Percentiles rank a stretch among this genome's conserved stretches.
phyloP scores from a whole-genome alignment of 1,140 invertebrate genomes.

The Zaprionus lachaisei region DNA sequence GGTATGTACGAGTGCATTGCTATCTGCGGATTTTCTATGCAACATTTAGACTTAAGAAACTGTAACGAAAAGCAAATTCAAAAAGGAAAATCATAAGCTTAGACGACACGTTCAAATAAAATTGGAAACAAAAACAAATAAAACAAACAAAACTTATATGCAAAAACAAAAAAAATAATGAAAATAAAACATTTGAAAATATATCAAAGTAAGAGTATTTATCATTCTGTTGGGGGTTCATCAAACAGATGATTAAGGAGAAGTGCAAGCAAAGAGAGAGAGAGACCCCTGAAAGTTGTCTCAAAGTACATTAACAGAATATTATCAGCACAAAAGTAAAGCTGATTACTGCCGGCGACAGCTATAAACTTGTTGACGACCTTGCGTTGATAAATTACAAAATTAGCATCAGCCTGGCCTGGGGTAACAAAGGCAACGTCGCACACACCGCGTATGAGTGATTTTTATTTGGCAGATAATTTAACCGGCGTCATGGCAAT shows the following conservation, averaged over 20 bases:
- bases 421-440: constrained; percentile 45
- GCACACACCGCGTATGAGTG: constrained; percentile 69
- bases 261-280: not conserved
- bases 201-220: not conserved
- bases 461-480: constrained; percentile 80
- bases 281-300: not conserved
- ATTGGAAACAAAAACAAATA: constrained; percentile 55
- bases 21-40: constrained; percentile 49
- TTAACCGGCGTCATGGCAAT: constrained; percentile 77
- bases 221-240: constrained; percentile 22
- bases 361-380: constrained; percentile 69
- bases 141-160: constrained; percentile 35
- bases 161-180: constrained; percentile 36
- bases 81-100: constrained; percentile 49
- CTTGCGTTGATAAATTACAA: constrained; percentile 66
- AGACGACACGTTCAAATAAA: constrained; percentile 64
- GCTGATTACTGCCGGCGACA: constrained; percentile 75
- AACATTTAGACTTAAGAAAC: constrained; percentile 43
- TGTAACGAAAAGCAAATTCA: constrained; percentile 44
- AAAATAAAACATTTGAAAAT: constrained; percentile 60
- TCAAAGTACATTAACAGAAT: constrained; percentile 67
- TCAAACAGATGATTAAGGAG: not conserved
- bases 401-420: constrained; percentile 23
- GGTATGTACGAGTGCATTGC: constrained; percentile 33
- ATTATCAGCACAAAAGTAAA: constrained; percentile 71